Conservation (phyloP, 2,888 invertebrate species). For the Microchrysa polita region DNA sequence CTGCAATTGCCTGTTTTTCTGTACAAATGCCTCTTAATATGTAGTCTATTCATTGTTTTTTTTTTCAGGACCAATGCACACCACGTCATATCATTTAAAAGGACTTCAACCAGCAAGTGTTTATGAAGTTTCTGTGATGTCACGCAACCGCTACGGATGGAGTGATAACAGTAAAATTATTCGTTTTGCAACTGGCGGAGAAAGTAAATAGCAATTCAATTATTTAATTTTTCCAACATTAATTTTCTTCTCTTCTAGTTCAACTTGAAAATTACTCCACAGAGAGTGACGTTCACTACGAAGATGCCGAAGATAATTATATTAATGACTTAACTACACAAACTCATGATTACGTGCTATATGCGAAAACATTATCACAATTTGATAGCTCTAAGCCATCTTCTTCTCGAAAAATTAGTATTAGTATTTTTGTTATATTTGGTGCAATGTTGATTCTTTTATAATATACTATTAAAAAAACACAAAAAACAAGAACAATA, state of each 20-base stretch:
- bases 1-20: no score
- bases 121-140: conserved; percentile 81
- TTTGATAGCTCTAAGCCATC: not conserved
- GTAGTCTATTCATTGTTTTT: conserved; percentile 3
- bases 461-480: conserved; percentile 31
- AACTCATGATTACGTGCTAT: conserved; percentile 37
- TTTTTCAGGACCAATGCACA: conserved; percentile 75
- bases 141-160: conserved; percentile 87
- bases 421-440: conserved; percentile 34
- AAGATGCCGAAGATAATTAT: conserved; percentile 54
- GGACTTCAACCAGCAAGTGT: conserved; percentile 78
- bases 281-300: conserved; percentile 57
- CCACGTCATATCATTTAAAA: conserved; percentile 77
- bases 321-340: conserved; percentile 57
- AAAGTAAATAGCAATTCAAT: conserved; percentile 66
- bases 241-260: conserved; percentile 54
- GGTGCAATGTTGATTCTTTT: conserved; percentile 42
- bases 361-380: conserved; percentile 24
- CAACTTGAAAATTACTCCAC: conserved; percentile 63
- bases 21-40: no score
- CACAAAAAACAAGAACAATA: no score
- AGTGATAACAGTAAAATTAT: conserved; percentile 79
- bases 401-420: conserved; percentile 9
- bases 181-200: conserved; percentile 80
- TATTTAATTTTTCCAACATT: not conserved